A percentile compares a stretch with the other conserved stretches of the same genome.
These are phyloP conservation scores for Chrysaora quinquecirrha DNA, from an alignment of 30 jellyfish, hydroid and myxozoan genomes.

Conservation along the genomic window DNA sequence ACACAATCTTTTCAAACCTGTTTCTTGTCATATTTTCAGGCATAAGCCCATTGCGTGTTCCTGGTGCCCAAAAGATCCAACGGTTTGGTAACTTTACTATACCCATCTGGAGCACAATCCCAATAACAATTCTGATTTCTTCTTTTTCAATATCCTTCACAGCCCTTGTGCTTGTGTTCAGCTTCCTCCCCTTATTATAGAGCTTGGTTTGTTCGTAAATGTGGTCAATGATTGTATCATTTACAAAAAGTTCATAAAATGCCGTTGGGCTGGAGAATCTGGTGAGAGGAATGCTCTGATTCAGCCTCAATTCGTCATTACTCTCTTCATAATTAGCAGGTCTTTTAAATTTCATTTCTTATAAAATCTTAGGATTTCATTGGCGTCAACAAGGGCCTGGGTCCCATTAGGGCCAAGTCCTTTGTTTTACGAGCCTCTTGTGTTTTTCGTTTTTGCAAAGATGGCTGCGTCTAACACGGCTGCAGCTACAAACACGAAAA, in stretches of 20 bases:
- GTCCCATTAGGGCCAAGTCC: not conserved
- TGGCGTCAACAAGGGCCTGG: not conserved
- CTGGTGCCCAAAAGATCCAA: not conserved
- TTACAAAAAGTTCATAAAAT: not conserved
- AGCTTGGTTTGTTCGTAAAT: not conserved
- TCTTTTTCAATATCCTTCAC: not conserved
- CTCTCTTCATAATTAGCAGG: not conserved
- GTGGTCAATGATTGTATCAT: no score
- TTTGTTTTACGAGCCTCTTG: not conserved
- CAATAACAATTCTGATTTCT: conserved; percentile 5
- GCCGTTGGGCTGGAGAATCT: not conserved
- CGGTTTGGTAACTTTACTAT: no score
- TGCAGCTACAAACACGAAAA: not conserved
- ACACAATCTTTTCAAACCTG: conserved; percentile 13
- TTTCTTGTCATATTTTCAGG: not conserved
- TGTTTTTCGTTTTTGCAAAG: not conserved
- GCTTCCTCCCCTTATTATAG: not conserved
- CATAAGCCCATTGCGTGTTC: not conserved
- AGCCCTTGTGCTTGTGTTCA: not conserved
- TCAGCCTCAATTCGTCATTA: not conserved
- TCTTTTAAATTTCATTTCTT: not conserved
- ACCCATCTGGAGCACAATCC: no score
- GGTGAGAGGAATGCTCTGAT: not conserved
- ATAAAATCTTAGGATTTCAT: not conserved
- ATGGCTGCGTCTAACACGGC: not conserved